Base-by-base conservation (phyloP, 2,888 invertebrate species). In the Cotesia congregata region DNA sequence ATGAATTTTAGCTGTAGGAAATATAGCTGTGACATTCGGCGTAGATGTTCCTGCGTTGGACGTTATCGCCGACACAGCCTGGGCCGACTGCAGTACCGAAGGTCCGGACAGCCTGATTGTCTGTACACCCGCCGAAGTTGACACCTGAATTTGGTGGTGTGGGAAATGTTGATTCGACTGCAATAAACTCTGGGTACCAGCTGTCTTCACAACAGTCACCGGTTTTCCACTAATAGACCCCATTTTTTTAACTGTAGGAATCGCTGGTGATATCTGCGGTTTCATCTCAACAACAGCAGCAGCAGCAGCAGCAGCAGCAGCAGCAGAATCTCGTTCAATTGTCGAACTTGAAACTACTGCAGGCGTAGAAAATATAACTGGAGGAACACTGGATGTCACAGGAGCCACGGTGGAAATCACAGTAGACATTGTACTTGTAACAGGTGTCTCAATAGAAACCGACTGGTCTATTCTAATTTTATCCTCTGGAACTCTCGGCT, bases 71-170 rank as follows among this genome's bases (percentile, higher is more conserved):
- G 90, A 89, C 7, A 88, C 80, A 0, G 90, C 86, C 78, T 91
- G 91, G 6, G 89, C 83, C 1, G 89, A 87, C 38, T 89, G 89
- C 17, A 89, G 80, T 2, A 89, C 89, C 5, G 89, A 89, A 61
- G 89, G 89, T 1, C 89, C 92, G 0, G 92, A 92, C 72, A 92
- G 90, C 41, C 92, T 91, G 75, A 91, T 91, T 0, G 92, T 89
- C 81, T 92, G 92, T 9, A 92, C 87, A 0, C 92, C 90, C 0
- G 90, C 89, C 0, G 90, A 88, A 1, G 90, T 90, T 0, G 90
- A 89, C 9, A 90, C 89, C 82, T 89, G 90, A 74, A 90, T 89
- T 77, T 89, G 89, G 60, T 89, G 89, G 81, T 87, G 89, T 0
- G 89, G 87, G 68, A 87, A 89, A 78, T 89, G 88, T 70, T 88